Base-by-base conservation (phyloP, 2,888 invertebrate genomes). In the Pristionchus mayeri region DNA sequence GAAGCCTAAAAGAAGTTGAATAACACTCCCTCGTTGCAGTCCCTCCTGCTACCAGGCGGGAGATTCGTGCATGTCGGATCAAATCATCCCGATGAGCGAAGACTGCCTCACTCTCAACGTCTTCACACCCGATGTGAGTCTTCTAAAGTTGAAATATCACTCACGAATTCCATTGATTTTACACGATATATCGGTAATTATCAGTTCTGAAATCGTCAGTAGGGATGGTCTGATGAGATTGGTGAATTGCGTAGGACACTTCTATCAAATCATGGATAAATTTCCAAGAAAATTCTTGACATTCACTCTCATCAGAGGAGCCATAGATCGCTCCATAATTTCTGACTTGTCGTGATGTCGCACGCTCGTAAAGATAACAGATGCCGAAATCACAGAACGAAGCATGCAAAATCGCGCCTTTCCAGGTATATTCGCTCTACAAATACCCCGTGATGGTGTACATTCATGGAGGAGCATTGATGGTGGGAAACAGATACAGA, bases 391-490 rank as follows among this genome's bases (percentile, higher is more conserved):
- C 40, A 71, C 16, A 13, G 71, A 71, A 40, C 21, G 71, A 40
- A 9, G 30, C 16, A 27, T 30, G 21, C 44, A 71, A n/a, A 67
- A 67, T 67, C 34, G 37, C 37, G 0, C 34, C 21, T 27, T 57
- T 84, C 16, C 75, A 84, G 84, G 54, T 54, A n/a, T 13, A 21
- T n/a, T 75, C 84, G 3, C 21, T 16, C 34, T 84, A 52, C 75
- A 84, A 84, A 30, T 84, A 84, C 13, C 44, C 44, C 44, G 44
- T 44, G 44, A 44, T 44, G 44, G 44, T 44, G 44, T 44, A 9
- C 44, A 84, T 84, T 54, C 84, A 84, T 27, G 84, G 84, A 71
- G 84, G 84, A 52, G 52, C 37, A 44, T 27, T 84, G 18, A 84
- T 75, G 75, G 81, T 82, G 54, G n/a, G 44, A 13, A 13, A 13